Percentiles rank a stretch among this genome's conserved stretches.
phyloP scores from a whole-genome alignment of 2,888 invertebrate species.

The Drosophila formosana region DNA sequence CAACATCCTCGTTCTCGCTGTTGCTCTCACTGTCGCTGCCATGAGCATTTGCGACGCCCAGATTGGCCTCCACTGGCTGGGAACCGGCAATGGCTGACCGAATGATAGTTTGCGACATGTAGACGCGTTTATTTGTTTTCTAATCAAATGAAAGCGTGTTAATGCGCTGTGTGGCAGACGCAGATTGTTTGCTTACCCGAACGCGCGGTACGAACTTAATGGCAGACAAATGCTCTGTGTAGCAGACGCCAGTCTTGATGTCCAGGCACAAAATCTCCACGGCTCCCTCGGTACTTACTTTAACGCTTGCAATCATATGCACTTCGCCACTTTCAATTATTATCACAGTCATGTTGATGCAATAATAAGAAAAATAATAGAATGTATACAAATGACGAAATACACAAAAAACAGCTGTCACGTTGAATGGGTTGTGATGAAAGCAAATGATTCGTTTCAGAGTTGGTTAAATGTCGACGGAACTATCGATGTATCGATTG shows the following conservation, averaged over 20 bases:
- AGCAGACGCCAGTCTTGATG: constrained; percentile 25
- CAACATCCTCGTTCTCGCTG: background rate
- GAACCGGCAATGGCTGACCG: constrained; percentile 48
- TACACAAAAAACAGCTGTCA: constrained; percentile 5
- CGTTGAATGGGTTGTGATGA: background rate
- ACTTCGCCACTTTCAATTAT: constrained; percentile 7
- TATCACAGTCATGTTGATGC: constrained; percentile 40
- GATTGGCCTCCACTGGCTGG: constrained; percentile 36
- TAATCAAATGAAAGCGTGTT: constrained; percentile 32
- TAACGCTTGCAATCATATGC: constrained; percentile 13
- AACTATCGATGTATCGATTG: background rate
- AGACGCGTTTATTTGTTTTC: constrained; percentile 79
- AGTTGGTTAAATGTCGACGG: background rate
- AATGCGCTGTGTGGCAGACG: too few species aligned
- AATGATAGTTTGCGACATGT: constrained; percentile 69
- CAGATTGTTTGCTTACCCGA: constrained; percentile 22
- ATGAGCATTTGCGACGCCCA: constrained; percentile 12
- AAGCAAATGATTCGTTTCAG: background rate
- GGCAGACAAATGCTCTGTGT: constrained; percentile 46
- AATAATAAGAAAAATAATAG: background rate
- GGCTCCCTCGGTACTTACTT: background rate
- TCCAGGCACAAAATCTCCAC: constrained; percentile 39
- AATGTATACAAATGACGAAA: background rate
- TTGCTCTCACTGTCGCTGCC: background rate
- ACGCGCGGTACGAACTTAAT: constrained; percentile 46